Evolutionary conservation across 2,888 invertebrate genomes (phyloP).

Genomic region (Tortrix viridana): DNA sequence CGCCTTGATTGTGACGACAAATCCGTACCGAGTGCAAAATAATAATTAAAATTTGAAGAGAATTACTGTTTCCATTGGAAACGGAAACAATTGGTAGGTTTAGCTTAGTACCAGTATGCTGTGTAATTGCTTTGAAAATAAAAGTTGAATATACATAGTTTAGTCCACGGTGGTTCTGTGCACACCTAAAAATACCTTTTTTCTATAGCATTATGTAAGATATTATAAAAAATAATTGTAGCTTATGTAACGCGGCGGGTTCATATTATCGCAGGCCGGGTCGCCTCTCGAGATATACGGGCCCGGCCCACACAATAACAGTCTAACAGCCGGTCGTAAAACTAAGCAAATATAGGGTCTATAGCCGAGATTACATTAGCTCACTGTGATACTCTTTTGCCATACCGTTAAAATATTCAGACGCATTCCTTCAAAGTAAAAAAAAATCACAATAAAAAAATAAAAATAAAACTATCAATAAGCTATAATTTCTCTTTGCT

Average conservation of each 20-base stretch:
- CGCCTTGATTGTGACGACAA: conserved; percentile 17
- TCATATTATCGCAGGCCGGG: conserved; percentile 16
- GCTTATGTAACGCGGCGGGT: conserved; percentile 6
- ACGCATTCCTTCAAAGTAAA: too few relatives aligned
- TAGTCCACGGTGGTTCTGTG: too few relatives aligned
- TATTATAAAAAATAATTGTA: conserved; percentile 7
- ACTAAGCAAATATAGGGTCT: conserved; percentile 22
- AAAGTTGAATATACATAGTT: too few relatives aligned
- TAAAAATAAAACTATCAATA: too few relatives aligned
- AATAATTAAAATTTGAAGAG: conserved; percentile 29
- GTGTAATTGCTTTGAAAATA: too few relatives aligned
- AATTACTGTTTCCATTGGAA: conserved; percentile 7
- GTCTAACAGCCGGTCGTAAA: conserved; percentile 25
- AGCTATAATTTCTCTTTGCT: too few relatives aligned
- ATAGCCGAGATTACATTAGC: conserved; percentile 24
- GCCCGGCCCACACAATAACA: conserved; percentile 27
- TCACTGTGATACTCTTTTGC: conserved; percentile 6
- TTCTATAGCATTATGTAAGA: background rate
- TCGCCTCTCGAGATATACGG: conserved; percentile 26
- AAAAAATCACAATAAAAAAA: too few relatives aligned
- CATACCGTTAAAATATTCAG: background rate
- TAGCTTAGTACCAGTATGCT: background rate
- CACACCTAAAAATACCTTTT: too few relatives aligned
- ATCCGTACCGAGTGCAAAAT: conserved; percentile 11
- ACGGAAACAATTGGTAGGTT: background rate